Percentiles rank a stretch among this genome's conserved stretches.
phyloP scores from a whole-genome alignment of 2,113 vertebrate species.

The Chrysochloris asiatica region DNA sequence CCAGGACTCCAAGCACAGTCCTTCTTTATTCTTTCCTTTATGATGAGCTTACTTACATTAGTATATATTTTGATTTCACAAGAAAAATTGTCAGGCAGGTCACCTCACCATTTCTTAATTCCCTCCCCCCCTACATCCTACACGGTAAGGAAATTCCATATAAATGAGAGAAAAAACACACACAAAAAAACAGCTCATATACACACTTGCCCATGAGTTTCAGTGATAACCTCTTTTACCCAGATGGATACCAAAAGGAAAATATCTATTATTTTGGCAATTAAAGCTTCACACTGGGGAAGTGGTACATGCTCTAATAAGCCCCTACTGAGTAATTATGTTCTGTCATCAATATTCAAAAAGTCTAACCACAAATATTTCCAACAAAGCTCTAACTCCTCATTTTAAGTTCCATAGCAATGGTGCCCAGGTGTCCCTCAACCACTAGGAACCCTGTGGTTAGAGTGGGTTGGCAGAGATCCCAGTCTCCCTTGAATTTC shows the following conservation, averaged over 20 bases:
- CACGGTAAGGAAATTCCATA: not conserved
- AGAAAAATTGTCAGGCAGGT: not conserved
- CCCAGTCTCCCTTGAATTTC: not conserved
- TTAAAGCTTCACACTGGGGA: not conserved
- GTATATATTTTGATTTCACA: not conserved
- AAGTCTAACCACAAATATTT: conserved; percentile 39
- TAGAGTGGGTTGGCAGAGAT: not conserved
- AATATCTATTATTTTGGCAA: not conserved
- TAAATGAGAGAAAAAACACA: not conserved
- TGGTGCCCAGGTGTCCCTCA: not conserved
- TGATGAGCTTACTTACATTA: not conserved
- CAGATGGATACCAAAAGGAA: not conserved
- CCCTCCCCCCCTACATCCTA: not conserved
- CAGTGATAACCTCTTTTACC: not conserved
- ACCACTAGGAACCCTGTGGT: not conserved
- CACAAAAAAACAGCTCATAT: not conserved
- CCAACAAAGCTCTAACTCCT: not conserved
- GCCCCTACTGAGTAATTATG: not conserved
- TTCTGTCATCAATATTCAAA: conserved; percentile 15
- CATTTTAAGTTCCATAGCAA: conserved; percentile 19
- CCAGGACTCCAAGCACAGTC: too few species aligned
- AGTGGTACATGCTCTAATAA: not conserved
- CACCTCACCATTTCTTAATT: not conserved
- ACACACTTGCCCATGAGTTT: not conserved
- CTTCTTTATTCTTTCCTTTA: not conserved